phyloP scores from a whole-genome alignment of 2,113 vertebrate genomes.

The Salvelinus sp. region DNA sequence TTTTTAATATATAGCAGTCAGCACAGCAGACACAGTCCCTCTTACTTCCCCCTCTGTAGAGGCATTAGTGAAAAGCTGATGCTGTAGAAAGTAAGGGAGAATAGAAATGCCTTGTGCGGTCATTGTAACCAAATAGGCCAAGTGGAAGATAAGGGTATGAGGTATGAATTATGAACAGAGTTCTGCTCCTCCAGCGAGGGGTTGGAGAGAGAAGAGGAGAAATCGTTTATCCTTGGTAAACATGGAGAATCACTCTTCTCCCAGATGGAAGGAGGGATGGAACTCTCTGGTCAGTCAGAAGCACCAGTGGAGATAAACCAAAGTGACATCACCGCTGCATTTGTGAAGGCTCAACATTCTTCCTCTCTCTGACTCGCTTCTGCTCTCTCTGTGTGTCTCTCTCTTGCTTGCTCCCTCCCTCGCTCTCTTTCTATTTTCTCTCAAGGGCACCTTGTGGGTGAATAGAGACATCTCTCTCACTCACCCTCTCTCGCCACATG shows the following conservation, averaged over 20 bases:
- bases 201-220: constrained; percentile 20
- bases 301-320: constrained; percentile 62
- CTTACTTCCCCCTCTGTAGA: not conserved
- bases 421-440: constrained; percentile 16
- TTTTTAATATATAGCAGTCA: too few relatives aligned
- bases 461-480: constrained; percentile 37
- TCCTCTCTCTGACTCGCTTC: not conserved
- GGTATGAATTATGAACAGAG: constrained; percentile 71
- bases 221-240: constrained; percentile 58
- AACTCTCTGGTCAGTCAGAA: constrained; percentile 41
- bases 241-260: constrained; percentile 69
- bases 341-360: constrained; percentile 47
- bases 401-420: constrained; percentile 23
- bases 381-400: not conserved
- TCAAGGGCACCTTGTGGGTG: constrained; percentile 50
- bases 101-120: constrained; percentile 29
- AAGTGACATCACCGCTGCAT: constrained; percentile 63
- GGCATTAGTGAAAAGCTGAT: not conserved
- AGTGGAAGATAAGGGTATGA: constrained; percentile 54
- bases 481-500: constrained; percentile 4
- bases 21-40: too few relatives aligned
- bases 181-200: constrained; percentile 51
- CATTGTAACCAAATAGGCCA: constrained; percentile 61
- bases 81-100: not conserved
- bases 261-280: constrained; percentile 33